Evolutionary conservation across 2,888 invertebrate genomes (phyloP).

Genomic region (Megamerina dolium): DNA sequence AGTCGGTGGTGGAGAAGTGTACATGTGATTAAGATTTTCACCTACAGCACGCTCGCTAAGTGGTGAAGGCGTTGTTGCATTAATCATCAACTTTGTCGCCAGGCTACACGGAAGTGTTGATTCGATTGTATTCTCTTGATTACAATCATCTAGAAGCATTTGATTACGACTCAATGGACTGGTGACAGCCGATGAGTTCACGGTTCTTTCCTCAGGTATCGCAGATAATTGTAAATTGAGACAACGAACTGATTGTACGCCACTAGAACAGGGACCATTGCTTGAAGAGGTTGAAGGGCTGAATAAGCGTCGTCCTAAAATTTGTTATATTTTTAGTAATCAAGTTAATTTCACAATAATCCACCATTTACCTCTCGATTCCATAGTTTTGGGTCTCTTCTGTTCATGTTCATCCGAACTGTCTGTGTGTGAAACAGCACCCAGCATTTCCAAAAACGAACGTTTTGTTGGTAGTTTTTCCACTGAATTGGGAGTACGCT

Average conservation of each 20-base stretch:
- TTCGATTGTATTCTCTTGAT: constrained; percentile 33
- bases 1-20: constrained; percentile 30
- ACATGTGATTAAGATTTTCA: constrained; percentile 30
- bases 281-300: constrained; percentile 39
- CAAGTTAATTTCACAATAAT: background rate
- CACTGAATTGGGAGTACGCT: constrained; percentile 38
- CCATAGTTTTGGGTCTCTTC: constrained; percentile 47
- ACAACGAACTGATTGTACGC: constrained; percentile 13
- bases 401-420: constrained; percentile 27
- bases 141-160: constrained; percentile 26
- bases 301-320: constrained; percentile 50
- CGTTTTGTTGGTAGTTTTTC: constrained; percentile 41
- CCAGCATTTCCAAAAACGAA: constrained; percentile 41
- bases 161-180: constrained; percentile 20
- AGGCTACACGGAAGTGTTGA: constrained; percentile 14
- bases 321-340: background rate
- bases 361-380: constrained; percentile 30
- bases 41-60: constrained; percentile 29
- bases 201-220: constrained; percentile 28
- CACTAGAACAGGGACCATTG: constrained; percentile 9
- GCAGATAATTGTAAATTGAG: constrained; percentile 24
- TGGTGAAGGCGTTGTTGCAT: constrained; percentile 28
- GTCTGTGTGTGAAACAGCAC: constrained; percentile 23
- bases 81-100: background rate
- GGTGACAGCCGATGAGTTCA: background rate